Conservation (phyloP, 1,140 invertebrate genomes). For the Calosoma granatense region DNA sequence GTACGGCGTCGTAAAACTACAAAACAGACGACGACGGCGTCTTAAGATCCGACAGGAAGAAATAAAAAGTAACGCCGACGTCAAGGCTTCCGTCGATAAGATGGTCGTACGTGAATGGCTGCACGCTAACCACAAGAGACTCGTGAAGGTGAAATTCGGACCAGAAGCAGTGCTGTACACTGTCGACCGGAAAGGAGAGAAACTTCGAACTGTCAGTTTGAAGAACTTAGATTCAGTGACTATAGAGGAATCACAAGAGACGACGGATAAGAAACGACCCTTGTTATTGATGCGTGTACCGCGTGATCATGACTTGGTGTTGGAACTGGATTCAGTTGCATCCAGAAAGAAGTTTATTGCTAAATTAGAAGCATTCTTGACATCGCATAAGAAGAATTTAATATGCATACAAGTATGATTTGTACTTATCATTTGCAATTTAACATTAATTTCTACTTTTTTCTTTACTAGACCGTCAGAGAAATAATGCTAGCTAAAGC, state of each 20-base stretch:
- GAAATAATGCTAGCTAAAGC: conserved; percentile 88
- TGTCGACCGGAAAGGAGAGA: conserved; percentile 81
- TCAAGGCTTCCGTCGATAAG: conserved; percentile 72
- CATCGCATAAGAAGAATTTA: conserved; percentile 71
- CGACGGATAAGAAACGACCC: conserved; percentile 66
- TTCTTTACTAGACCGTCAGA: conserved; percentile 43
- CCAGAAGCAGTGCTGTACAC: conserved; percentile 74
- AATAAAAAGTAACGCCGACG: conserved; percentile 43
- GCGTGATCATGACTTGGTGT: conserved; percentile 91
- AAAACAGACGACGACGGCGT: conserved; percentile 70
- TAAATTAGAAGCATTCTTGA: conserved; percentile 77
- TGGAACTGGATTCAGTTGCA: conserved; percentile 78
- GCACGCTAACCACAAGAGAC: conserved; percentile 82
- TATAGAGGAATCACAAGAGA: conserved; percentile 73
- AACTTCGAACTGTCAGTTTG: conserved; percentile 71
- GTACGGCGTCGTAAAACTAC: conserved; percentile 85
- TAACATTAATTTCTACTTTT: conserved; percentile 8
- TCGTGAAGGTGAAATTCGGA: conserved; percentile 83
- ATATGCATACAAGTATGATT: conserved; percentile 49
- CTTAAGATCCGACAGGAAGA: conserved; percentile 79
- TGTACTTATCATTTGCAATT: not conserved
- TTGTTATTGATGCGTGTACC: conserved; percentile 78
- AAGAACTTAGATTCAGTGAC: conserved; percentile 62
- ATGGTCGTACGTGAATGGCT: conserved; percentile 93
- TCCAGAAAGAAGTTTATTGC: conserved; percentile 81